Evolutionary conservation across 2,888 invertebrate genomes (phyloP).

Genomic region (Galerucella calmariensis): DNA sequence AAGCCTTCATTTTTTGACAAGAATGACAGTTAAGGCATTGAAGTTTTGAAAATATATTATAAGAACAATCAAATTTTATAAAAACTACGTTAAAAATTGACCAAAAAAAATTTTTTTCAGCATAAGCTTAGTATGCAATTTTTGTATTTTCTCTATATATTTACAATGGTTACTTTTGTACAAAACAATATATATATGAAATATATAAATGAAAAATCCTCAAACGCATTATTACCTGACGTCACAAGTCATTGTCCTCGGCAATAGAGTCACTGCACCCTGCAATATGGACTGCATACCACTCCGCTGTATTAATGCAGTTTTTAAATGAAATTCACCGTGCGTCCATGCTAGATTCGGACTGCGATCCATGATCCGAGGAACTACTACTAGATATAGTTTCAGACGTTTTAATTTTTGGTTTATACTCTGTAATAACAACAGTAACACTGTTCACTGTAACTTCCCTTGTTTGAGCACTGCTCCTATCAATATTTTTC

Average conservation of each 20-base stretch:
- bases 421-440: conserved; percentile 95
- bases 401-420: conserved; percentile 70
- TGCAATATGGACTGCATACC: conserved; percentile 34
- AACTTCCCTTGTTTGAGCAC: conserved; percentile 92
- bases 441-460: conserved; percentile 98
- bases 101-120: too few species aligned
- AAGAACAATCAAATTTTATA: too few species aligned
- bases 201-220: conserved; percentile 38
- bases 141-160: not conserved
- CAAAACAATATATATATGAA: too few species aligned
- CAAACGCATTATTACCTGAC: conserved; percentile 42
- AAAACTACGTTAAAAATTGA: too few species aligned
- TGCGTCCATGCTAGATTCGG: conserved; percentile 65
- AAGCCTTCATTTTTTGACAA: too few species aligned
- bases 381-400: conserved; percentile 62
- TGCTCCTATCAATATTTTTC: conserved; percentile 92
- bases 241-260: conserved; percentile 51
- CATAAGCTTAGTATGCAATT: not conserved
- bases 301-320: conserved; percentile 22
- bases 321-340: conserved; percentile 55
- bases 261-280: conserved; percentile 46
- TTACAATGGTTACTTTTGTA: conserved; percentile 29
- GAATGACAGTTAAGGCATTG: not conserved
- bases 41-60: too few species aligned
- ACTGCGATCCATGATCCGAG: conserved; percentile 64